Base-by-base conservation (phyloP, 2,113 vertebrate genomes). In the Phyllostomus hastatus region DNA sequence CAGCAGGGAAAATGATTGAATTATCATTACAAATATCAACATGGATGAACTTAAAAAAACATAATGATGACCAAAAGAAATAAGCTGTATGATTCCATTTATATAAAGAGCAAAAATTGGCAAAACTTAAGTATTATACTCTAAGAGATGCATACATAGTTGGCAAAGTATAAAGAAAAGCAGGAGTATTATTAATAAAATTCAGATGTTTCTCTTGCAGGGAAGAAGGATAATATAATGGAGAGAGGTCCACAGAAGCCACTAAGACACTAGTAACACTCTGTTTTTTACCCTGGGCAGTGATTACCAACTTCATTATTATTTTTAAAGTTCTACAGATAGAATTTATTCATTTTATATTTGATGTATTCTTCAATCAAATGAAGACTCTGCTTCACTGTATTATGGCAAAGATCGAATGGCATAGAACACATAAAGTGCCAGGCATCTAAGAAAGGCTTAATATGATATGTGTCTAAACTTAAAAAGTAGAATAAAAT, bases 241-340 rank as follows among this genome's bases (percentile, higher is more conserved):
- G 46, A 88, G 33, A 78, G 67, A 70, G 15, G 41, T 22, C 69
- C 41, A 43, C 79, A 70, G 90, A 70, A 92, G 24, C 80, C 35
- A 88, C 50, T 80, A 26, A 57, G 43, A 88, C 78, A 22, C 59
- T 78, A 57, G 16, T 46, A 93, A 57, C 16, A 20, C 52, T 90
- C 81, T 94, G 43, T 46, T 87, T 88, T 69, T 57, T 84, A 87
- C 80, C 52, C n/a, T 41, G 83, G 43, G 61, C 72, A 69, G n/a
- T 80, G 52, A 7, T 41, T 67, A 59, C 28, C 81, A 20, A 69
- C 82, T 92, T 95, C 72, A 66, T 90, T 43, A 43, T 70, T 85
- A 94, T 83, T 94, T 93, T n/a, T 19, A 41, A 95, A 89, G 78
- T 48, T 87, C 43, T 97, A 41, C 24, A 92, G 59, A 93, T 57